phyloP scores from a whole-genome alignment of 2,888 invertebrate genomes.

The Philopedon plagiatum region DNA sequence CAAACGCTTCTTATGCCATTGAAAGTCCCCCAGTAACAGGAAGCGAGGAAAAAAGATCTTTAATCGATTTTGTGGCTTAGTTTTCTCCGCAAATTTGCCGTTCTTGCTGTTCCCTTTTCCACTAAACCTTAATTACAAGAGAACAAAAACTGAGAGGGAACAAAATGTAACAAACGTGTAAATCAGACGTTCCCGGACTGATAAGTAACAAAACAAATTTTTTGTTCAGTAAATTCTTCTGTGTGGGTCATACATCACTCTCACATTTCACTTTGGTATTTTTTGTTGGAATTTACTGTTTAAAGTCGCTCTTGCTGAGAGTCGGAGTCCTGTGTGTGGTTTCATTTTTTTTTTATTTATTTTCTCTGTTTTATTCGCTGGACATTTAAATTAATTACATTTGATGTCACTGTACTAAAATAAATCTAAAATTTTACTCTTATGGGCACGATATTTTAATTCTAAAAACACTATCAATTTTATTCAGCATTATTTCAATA shows the following conservation, averaged over 20 bases:
- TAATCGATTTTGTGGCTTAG: slow-evolving; percentile 24
- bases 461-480: no score
- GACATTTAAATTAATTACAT: no score
- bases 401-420: no score
- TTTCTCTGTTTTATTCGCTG: background rate
- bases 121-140: slow-evolving; percentile 36
- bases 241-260: slow-evolving; percentile 25
- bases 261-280: slow-evolving; percentile 15
- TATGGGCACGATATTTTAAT: no score
- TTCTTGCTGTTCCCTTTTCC: slow-evolving; percentile 18
- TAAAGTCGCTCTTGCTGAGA: background rate
- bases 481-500: no score
- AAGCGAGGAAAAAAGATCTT: slow-evolving; percentile 14
- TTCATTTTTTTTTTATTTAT: background rate
- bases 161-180: slow-evolving; percentile 36
- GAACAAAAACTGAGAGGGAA: slow-evolving; percentile 35
- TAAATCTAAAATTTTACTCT: no score
- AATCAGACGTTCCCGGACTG: slow-evolving; percentile 36
- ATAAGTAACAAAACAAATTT: slow-evolving; percentile 29
- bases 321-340: background rate
- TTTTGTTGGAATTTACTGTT: slow-evolving; percentile 18
- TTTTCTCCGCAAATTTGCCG: slow-evolving; percentile 26
- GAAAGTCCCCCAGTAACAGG: background rate
- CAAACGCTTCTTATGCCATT: slow-evolving; percentile 6
- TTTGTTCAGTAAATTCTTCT: slow-evolving; percentile 25